Conservation (phyloP, 2,797 vertebrate species). For the Coranthus polyacanthus region DNA sequence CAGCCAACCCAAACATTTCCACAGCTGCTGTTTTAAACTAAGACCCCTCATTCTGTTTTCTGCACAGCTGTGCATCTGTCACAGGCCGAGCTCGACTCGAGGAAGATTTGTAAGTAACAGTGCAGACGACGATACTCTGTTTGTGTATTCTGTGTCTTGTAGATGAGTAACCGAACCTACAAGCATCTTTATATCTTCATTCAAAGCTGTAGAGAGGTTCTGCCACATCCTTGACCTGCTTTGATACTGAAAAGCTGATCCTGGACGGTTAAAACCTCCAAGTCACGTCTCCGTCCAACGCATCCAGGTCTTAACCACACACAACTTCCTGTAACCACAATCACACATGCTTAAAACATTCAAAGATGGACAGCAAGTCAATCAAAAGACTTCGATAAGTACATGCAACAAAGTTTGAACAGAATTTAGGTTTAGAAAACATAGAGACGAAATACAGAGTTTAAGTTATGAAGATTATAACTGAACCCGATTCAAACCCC, state of each 20-base stretch:
- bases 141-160: not conserved
- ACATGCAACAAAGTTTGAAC: no score
- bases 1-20: conserved; percentile 68
- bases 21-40: conserved; percentile 62
- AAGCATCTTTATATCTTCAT: not conserved
- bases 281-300: conserved; percentile 51
- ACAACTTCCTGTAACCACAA: no score
- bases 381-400: no score
- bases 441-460: no score
- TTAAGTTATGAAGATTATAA: no score
- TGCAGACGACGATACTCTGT: not conserved
- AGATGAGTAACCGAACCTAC: no score
- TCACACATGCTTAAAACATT: no score
- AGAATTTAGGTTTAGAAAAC: no score
- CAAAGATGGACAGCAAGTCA: no score
- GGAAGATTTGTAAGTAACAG: conserved; percentile 2
- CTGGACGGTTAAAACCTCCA: conserved; percentile 38
- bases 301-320: no score
- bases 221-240: conserved; percentile 52
- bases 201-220: conserved; percentile 15
- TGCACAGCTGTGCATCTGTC: conserved; percentile 24
- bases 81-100: not conserved
- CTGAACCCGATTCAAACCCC: no score
- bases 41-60: conserved; percentile 39
- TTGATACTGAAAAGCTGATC: conserved; percentile 30